Percentiles rank a stretch among this genome's conserved stretches.
Evolutionary conservation across 2,888 invertebrate genomes (phyloP).

Genomic region (Hemistola chrysoprasaria): DNA sequence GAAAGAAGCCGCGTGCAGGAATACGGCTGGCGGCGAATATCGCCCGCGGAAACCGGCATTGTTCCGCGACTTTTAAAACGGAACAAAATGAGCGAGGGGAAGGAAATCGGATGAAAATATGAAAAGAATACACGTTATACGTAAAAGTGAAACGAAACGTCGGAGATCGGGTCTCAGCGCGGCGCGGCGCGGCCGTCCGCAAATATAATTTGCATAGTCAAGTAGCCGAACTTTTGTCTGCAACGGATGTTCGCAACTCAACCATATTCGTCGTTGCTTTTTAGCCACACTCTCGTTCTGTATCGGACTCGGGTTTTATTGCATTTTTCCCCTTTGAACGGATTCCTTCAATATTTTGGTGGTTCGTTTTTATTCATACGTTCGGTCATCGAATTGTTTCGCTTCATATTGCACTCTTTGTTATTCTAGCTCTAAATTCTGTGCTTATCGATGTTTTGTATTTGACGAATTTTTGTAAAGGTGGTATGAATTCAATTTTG

Average conservation of each 20-base stretch:
- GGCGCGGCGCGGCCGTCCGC: constrained; percentile 79
- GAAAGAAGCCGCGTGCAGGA: constrained; percentile 73
- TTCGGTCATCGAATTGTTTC: constrained; percentile 78
- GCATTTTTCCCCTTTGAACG: constrained; percentile 80
- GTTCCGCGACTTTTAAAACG: constrained; percentile 79
- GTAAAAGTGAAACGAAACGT: constrained; percentile 79
- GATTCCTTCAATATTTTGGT: constrained; percentile 81
- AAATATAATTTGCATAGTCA: constrained; percentile 83
- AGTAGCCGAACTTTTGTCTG: constrained; percentile 81
- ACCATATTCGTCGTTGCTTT: constrained; percentile 81
- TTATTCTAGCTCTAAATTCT: constrained; percentile 53
- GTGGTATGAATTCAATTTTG: constrained; percentile 4
- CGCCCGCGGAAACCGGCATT: constrained; percentile 75
- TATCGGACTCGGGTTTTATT: constrained; percentile 75
- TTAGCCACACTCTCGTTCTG: constrained; percentile 77
- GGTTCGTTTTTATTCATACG: constrained; percentile 79
- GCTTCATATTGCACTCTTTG: constrained; percentile 66
- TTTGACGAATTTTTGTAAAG: constrained; percentile 21
- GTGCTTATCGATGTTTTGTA: constrained; percentile 28
- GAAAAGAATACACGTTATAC: constrained; percentile 80
- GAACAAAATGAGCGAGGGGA: constrained; percentile 78
- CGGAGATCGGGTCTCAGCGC: constrained; percentile 75
- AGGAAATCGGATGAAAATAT: constrained; percentile 82
- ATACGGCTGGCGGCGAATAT: constrained; percentile 78
- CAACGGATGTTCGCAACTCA: constrained; percentile 78